Base-by-base conservation (phyloP, 2,888 invertebrate species). In the Stenichneumon culpator region DNA sequence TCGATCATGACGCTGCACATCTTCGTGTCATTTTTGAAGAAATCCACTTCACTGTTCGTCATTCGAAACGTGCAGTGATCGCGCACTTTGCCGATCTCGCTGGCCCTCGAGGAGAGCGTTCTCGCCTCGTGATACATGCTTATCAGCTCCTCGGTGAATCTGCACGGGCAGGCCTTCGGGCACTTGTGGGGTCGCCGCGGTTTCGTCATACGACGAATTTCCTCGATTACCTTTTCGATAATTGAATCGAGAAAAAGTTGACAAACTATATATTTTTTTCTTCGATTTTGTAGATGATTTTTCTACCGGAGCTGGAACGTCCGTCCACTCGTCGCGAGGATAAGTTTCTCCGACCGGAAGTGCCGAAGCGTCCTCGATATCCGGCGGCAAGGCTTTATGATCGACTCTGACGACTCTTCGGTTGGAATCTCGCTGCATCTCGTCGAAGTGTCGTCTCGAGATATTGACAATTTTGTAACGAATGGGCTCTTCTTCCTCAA, bases 41-140 rank as follows among this genome's bases (percentile, higher is more conserved):
- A 86, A 50, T 82, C 52, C 6, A 79, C 57, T 78, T 86, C 86
- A n/a, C 86, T 84, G n/a, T 63, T 73, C n/a, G 84, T 84, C 84
- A 86, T 84, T 25, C 77, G 84, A 77, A 84, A 84, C 74, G 79
- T 78, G 50, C 82, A 79, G 19, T 68, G 67, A 3, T 79, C 47
- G 3, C n/a, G 54, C 0, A 14, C 47, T 11, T 79, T 32, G 32
- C 63, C 47, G 0, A 79, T 60, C 72, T 72, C 54, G 19, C 63
- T 39, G 16, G 86, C 78, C 9, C 79, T 72, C n/a, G 60, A 36
- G 50, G 77, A 60, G 11, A 86, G 47, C 11, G 69, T 19, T 70
- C 63, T 77, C 3, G 79, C 79, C 14, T 47, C 74, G 52, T 86
- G 86, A 68, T 84, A 86, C 1, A 84, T 79, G 7, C 54, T 52